These are phyloP conservation scores for Himantopus leucocephalus DNA, from an alignment of 2,113 vertebrate genomes.

Conservation along the genomic window DNA sequence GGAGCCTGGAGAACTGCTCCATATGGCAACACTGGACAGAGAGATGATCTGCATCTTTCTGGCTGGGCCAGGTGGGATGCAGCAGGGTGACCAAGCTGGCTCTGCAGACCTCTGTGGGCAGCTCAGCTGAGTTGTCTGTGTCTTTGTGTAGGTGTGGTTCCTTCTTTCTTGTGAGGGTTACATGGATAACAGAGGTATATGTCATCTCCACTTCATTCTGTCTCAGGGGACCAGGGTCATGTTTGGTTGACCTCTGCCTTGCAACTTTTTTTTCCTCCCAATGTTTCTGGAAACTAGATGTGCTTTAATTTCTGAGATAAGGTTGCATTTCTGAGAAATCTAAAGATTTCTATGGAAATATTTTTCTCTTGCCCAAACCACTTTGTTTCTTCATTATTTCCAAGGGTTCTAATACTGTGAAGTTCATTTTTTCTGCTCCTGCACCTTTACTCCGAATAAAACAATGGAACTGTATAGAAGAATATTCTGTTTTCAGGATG, in stretches of 20 bases:
- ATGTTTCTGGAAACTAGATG: background rate
- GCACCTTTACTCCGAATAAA: background rate
- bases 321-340: background rate
- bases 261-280: background rate
- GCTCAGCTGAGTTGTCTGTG: background rate
- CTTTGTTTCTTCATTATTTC: background rate
- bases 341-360: background rate
- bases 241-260: background rate
- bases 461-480: background rate
- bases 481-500: background rate
- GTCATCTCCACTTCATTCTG: background rate
- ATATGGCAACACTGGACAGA: background rate
- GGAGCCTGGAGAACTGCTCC: background rate
- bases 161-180: background rate
- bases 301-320: background rate
- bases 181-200: background rate
- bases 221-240: background rate
- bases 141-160: background rate
- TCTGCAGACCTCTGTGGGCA: background rate
- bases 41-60: background rate
- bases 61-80: background rate
- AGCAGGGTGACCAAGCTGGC: background rate
- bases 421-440: background rate
- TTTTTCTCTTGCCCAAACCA: background rate
- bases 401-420: background rate